These are phyloP conservation scores for Cervus canadensis DNA, from an alignment of 2,113 vertebrate species.

Conservation along the genomic window DNA sequence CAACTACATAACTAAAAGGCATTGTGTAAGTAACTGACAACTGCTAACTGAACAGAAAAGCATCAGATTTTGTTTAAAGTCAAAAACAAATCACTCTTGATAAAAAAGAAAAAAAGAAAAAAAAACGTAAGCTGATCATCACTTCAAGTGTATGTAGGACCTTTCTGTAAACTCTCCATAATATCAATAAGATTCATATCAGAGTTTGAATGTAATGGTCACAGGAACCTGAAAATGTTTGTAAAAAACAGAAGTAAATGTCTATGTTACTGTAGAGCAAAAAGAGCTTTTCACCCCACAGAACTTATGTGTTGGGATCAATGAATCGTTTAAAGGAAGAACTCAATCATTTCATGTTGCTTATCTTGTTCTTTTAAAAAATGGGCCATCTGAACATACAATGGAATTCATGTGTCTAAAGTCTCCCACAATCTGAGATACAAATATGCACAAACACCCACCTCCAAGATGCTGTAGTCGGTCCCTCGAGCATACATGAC, in stretches of 20 bases:
- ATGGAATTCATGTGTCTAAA: neutral
- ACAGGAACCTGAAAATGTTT: neutral
- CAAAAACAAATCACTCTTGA: neutral
- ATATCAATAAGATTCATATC: neutral
- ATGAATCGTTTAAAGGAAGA: neutral
- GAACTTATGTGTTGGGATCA: neutral
- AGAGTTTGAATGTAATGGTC: neutral
- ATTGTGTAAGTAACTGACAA: neutral
- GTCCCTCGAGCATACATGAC: slow-evolving; percentile 97
- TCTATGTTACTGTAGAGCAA: neutral
- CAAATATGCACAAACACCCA: slow-evolving; percentile 28
- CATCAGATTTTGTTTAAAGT: neutral
- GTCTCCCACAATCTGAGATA: neutral
- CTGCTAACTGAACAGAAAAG: neutral
- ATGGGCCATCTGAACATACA: neutral
- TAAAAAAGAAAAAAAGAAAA: neutral
- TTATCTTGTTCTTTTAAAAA: neutral
- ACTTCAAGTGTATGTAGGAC: neutral
- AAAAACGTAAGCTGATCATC: neutral
- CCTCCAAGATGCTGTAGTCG: slow-evolving; percentile 98
- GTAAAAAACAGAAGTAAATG: neutral
- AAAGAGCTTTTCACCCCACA: neutral
- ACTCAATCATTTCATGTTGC: neutral
- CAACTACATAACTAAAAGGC: neutral
- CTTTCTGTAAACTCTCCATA: neutral